Base-by-base conservation (phyloP, 2,888 invertebrate species). In the Agrochola circellaris region DNA sequence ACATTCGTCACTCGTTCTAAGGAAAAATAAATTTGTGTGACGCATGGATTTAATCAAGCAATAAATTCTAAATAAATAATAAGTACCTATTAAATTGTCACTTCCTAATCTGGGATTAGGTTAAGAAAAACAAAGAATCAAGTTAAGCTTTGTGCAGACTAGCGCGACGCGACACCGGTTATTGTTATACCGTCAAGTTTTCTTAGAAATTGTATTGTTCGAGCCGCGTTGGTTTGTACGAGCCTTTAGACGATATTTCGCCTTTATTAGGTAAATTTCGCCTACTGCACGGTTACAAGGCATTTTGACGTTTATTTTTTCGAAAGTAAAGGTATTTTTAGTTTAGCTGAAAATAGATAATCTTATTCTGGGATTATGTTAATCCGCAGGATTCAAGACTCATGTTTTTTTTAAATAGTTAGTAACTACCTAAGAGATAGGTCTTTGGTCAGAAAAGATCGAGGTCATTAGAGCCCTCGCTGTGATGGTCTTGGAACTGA, bases 41-140 rank as follows among this genome's bases (percentile, higher is more conserved):
- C 77, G 42, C 45, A 77, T 54, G 5, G 15, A 34, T 26, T 4
- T 68, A 51, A 77, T 58, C 58, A 42, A 13, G 56, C 17, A 38
- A 78, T 78, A 78, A 51, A 79, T 79, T 65, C 5, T 42, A 64
- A 64, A 38, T 56, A 15, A 61, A 54, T 61, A 54, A 61, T 54
- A 30, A 54, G 15, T 78, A 34, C 26, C 23, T 38, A 56, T 26
- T 68, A 71, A 71, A 56, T 48, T 71, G 62, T 30, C 30, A 38
- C 6, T 30, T 13, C 54, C 26, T 79, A 30, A 77, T 78, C 71
- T 26, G 23, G 15, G 71, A 77, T 77, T 78, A 78, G 48, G 0
- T 51, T 4, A 38, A 30, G 2, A 66, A 48, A 73, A 64, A 64
- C n/a, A 45, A 51, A 61, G 15, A 72, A 45, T 72, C 48, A n/a